Evolutionary conservation across 2,888 invertebrate genomes (phyloP).

Genomic region (Pachydiplax longipennis): DNA sequence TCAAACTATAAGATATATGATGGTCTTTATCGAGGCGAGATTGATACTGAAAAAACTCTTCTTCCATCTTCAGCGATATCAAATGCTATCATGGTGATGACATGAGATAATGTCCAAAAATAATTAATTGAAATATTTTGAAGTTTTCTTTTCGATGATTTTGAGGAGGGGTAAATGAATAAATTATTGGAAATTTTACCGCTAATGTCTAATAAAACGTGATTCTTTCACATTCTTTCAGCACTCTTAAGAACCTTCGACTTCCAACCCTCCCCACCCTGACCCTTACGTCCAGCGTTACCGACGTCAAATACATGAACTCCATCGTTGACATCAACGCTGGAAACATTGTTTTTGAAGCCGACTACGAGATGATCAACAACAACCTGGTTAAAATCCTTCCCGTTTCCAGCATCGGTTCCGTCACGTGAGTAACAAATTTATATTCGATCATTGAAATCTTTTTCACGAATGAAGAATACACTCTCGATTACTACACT

Average conservation of each 20-base stretch:
- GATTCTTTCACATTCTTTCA: not conserved
- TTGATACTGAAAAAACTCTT: too few relatives aligned
- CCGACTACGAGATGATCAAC: slow-evolving; percentile 12
- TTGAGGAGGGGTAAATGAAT: too few relatives aligned
- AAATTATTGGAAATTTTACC: too few relatives aligned
- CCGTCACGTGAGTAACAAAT: not conserved
- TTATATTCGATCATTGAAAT: too few relatives aligned
- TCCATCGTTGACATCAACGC: not conserved
- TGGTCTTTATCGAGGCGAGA: too few relatives aligned
- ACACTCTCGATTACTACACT: too few relatives aligned
- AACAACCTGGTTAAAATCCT: not conserved
- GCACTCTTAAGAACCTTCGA: not conserved
- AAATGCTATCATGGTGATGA: too few relatives aligned
- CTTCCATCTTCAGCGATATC: too few relatives aligned
- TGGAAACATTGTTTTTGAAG: not conserved
- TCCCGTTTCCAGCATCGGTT: slow-evolving; percentile 4
- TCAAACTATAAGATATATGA: too few relatives aligned
- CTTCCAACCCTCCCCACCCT: not conserved
- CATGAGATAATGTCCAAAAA: too few relatives aligned
- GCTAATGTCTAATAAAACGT: not conserved
- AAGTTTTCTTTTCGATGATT: too few relatives aligned
- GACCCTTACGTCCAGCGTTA: not conserved
- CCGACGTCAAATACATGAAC: slow-evolving; percentile 6
- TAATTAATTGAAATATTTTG: too few relatives aligned
- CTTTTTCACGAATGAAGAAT: not conserved